Evolutionary conservation across 1,140 invertebrate species (phyloP).

Genomic region (Drosophila oshimai): DNA sequence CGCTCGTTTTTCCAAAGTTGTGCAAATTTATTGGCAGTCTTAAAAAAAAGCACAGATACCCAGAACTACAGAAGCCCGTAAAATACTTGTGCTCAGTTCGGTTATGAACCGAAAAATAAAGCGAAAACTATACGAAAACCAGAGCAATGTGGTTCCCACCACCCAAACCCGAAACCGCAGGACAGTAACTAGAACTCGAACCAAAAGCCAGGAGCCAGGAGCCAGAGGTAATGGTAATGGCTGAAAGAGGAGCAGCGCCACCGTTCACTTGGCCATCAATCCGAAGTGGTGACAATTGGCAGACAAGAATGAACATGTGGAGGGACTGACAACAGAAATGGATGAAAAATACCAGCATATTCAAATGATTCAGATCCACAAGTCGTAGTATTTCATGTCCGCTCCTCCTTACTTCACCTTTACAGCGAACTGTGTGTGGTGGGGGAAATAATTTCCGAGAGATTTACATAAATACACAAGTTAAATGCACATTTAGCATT

Average conservation of each 20-base stretch:
- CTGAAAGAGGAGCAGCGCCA: neutral
- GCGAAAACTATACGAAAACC: slow-evolving; percentile 36
- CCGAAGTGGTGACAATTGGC: slow-evolving; percentile 71
- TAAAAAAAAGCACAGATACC: slow-evolving; percentile 6
- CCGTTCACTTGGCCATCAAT: slow-evolving; percentile 55
- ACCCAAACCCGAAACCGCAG: slow-evolving; percentile 1
- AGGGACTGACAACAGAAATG: slow-evolving; percentile 26
- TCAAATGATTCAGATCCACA: slow-evolving; percentile 53
- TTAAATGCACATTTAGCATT: slow-evolving; percentile 82
- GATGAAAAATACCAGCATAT: slow-evolving; percentile 41
- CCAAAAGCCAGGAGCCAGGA: slow-evolving; percentile 2
- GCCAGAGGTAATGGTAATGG: neutral
- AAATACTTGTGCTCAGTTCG: slow-evolving; percentile 12
- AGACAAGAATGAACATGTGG: slow-evolving; percentile 43
- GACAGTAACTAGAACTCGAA: slow-evolving; percentile 14
- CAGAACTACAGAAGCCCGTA: slow-evolving; percentile 2
- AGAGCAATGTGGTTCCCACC: slow-evolving; percentile 1
- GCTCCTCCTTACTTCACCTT: neutral
- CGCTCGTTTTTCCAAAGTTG: slow-evolving; percentile 1
- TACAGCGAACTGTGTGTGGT: neutral
- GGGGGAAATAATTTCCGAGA: slow-evolving; percentile 71
- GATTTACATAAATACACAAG: slow-evolving; percentile 82
- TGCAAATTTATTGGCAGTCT: slow-evolving; percentile 47
- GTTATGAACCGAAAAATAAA: slow-evolving; percentile 40
- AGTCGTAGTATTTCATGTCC: slow-evolving; percentile 21